Conservation (phyloP, 2,797 vertebrate species). For the Orientallactaga sibirica region DNA sequence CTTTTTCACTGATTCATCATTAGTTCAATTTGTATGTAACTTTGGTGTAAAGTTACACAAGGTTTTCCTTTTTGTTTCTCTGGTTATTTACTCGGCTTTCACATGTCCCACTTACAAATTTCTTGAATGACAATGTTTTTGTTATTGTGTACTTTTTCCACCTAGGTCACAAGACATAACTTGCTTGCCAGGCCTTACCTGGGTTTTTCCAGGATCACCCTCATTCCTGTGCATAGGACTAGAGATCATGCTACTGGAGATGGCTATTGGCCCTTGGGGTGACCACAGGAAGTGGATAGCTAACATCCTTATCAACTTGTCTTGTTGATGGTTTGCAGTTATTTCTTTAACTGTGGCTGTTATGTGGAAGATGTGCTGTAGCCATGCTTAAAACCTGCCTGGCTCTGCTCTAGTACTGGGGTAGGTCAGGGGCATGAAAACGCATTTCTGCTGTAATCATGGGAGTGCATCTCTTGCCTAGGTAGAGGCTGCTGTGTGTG, state of each 20-base stretch:
- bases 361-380: background rate
- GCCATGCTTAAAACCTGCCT: background rate
- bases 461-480: background rate
- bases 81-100: background rate
- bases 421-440: background rate
- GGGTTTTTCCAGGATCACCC: background rate
- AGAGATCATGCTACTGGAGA: no score
- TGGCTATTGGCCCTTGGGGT: rapidly evolving
- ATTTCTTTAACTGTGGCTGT: background rate
- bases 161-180: background rate
- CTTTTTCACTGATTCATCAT: background rate
- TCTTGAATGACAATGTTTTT: background rate
- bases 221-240: rapidly evolving
- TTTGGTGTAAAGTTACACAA: background rate
- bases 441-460: no score
- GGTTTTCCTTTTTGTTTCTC: background rate
- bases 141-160: background rate
- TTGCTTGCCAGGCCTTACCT: background rate
- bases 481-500: rapidly evolving
- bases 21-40: background rate
- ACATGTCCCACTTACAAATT: background rate
- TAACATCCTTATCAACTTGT: background rate
- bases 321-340: no score
- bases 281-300: rapidly evolving
- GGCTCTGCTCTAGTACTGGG: background rate